Evolutionary conservation across 1,140 invertebrate genomes (phyloP).

Genomic region (Pseudomyrmex concolor): DNA sequence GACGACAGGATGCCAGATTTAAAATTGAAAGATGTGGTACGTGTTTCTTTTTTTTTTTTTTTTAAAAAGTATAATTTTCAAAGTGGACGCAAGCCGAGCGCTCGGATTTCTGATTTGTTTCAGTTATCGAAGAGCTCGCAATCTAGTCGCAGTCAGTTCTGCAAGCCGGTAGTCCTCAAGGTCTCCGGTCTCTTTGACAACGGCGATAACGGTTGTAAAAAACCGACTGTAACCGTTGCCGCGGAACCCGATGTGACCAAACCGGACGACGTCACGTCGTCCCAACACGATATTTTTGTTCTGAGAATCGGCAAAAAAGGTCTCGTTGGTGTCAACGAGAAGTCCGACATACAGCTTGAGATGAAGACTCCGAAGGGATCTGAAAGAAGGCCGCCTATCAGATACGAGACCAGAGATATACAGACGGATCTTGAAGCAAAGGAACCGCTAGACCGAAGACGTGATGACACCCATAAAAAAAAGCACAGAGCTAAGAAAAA

Average conservation of each 20-base stretch:
- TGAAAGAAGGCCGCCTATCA: slow-evolving; percentile 78
- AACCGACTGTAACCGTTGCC: slow-evolving; percentile 75
- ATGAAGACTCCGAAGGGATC: slow-evolving; percentile 81
- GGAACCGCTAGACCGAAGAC: not conserved
- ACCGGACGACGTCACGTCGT: slow-evolving; percentile 40
- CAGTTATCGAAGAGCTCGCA: slow-evolving; percentile 53
- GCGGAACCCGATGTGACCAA: slow-evolving; percentile 62
- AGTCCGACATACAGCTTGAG: slow-evolving; percentile 82
- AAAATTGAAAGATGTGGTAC: not conserved
- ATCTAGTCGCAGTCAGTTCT: slow-evolving; percentile 74
- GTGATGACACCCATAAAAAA: not conserved
- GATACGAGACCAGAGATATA: slow-evolving; percentile 80
- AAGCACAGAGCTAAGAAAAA: slow-evolving; percentile 49
- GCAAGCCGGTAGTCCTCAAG: slow-evolving; percentile 81
- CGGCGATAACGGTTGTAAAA: slow-evolving; percentile 52
- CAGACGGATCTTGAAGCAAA: slow-evolving; percentile 72
- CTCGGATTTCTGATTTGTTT: slow-evolving; percentile 13
- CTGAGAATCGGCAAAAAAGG: slow-evolving; percentile 83
- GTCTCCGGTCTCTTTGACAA: slow-evolving; percentile 76
- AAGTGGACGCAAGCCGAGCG: not conserved
- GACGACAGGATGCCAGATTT: not conserved
- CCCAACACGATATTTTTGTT: slow-evolving; percentile 81
- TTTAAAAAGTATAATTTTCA: not conserved
- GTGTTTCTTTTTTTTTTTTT: no score
- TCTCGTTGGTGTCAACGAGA: slow-evolving; percentile 79